Base-by-base conservation (phyloP, 2,888 invertebrate species). In the Rotaria magnacalcarata region DNA sequence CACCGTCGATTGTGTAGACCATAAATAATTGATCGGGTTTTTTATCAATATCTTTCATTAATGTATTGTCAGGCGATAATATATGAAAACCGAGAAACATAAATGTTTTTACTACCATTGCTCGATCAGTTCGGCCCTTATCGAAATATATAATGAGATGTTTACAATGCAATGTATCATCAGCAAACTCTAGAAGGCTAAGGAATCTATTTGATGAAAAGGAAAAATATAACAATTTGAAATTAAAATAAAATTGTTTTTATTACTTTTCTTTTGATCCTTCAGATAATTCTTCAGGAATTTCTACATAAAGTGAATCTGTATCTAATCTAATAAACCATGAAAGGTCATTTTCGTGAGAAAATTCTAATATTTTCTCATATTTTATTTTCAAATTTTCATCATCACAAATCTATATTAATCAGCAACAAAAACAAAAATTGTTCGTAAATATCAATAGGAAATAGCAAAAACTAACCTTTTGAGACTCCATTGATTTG, bases 71-170 rank as follows among this genome's bases (percentile, higher is more conserved):
- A 10, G 80, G 80, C 5, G 80, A 43, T n/a, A 80, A n/a, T 24
- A 47, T 24, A 80, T 80, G 80, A 47, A 80, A 80, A n/a, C 47
- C 80, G 24, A 80, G 47, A 80, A 80, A 80, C 80, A 80, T 80
- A 47, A 80, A 80, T 47, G 80, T 47, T 80, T 21, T 43, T 24
- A 80, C 80, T n/a, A 80, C 3, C 24, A 47, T 21, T 24, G 80
- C 80, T 24, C 80, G 80, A 80, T 80, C 80, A 47, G 43, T 10
- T 10, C 80, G 80, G 14, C 24, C n/a, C 5, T 80, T 80, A 47
- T 80, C 80, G 14, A 80, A 80, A 80, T 80, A 80, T n/a, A 80
- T 19, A 80, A 80, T n/a, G 8, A 80, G 24, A 43, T 80, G 24
- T 80, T 80, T 80, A 47, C 80, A 80, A 19, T 43, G 24, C 3